Percentiles rank a stretch among this genome's conserved stretches.
phyloP scores from a whole-genome alignment of 2,113 vertebrate species.

The Megaceryle maxima region DNA sequence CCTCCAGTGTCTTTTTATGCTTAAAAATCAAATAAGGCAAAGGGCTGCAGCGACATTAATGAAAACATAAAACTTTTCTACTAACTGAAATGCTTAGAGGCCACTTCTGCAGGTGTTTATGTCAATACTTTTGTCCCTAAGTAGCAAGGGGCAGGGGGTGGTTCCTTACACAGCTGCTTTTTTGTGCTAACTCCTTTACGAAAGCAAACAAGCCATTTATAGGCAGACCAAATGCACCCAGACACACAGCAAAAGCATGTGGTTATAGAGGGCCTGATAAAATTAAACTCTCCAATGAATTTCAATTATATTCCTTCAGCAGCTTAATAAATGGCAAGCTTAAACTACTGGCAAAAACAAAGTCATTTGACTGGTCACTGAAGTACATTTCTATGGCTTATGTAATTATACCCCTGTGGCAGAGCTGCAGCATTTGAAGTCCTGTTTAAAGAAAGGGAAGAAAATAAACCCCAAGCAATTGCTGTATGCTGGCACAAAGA shows the following conservation, averaged over 20 bases:
- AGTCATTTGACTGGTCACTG: constrained; percentile 29
- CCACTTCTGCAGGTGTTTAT: background rate
- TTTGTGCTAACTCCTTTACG: background rate
- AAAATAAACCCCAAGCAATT: background rate
- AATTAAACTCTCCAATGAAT: constrained; percentile 41
- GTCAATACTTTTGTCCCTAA: background rate
- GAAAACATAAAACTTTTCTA: background rate
- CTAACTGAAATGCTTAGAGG: background rate
- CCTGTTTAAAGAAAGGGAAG: background rate
- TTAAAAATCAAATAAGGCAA: background rate
- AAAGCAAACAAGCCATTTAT: constrained; percentile 8
- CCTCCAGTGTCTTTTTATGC: background rate
- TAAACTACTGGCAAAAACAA: constrained; percentile 17
- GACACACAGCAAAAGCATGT: background rate
- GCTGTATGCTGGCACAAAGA: background rate
- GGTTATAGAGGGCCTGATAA: background rate
- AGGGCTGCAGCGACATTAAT: background rate
- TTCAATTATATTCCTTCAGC: constrained; percentile 35
- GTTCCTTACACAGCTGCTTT: background rate
- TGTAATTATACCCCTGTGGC: background rate
- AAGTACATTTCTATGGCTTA: background rate
- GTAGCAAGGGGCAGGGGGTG: background rate
- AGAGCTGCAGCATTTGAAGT: constrained; percentile 8
- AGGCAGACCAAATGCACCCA: background rate
- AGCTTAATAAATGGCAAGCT: constrained; percentile 12